Evolutionary conservation across 2,113 vertebrate genomes (phyloP).

Genomic region (Petrocephalus zakoni): DNA sequence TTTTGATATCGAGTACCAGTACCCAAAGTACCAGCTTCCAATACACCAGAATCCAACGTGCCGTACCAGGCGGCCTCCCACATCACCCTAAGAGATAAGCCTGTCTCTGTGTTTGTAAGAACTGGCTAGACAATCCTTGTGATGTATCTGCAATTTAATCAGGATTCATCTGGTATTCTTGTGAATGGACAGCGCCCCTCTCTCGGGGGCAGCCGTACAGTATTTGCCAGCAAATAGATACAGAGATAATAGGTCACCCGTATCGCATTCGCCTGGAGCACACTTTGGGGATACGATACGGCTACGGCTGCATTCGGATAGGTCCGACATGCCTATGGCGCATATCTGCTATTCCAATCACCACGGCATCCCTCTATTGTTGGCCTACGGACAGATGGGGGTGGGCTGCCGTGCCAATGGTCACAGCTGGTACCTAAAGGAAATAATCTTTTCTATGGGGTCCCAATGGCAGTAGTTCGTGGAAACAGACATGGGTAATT

Average conservation of each 20-base stretch:
- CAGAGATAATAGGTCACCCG: neutral
- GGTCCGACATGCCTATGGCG: neutral
- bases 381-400: neutral
- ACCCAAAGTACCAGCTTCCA: too few species aligned
- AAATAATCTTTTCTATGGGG: neutral
- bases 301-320: neutral
- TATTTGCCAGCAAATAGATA: neutral
- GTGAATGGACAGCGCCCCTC: neutral
- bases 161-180: neutral
- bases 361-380: too few species aligned
- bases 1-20: too few species aligned
- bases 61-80: neutral
- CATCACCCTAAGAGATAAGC: neutral
- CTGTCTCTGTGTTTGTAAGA: neutral
- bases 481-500: neutral
- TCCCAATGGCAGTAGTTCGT: neutral
- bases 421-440: neutral
- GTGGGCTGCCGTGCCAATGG: neutral
- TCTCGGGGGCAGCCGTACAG: neutral
- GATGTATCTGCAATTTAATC: neutral
- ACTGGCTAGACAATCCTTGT: neutral
- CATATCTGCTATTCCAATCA: neutral
- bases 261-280: neutral
- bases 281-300: neutral
- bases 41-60: too few species aligned